A percentile compares a stretch with the other conserved stretches of the same genome.
These are phyloP conservation scores for Pachyrhynchus sulphureomaculatus DNA, from an alignment of 1,140 invertebrate species.

Conservation along the genomic window DNA sequence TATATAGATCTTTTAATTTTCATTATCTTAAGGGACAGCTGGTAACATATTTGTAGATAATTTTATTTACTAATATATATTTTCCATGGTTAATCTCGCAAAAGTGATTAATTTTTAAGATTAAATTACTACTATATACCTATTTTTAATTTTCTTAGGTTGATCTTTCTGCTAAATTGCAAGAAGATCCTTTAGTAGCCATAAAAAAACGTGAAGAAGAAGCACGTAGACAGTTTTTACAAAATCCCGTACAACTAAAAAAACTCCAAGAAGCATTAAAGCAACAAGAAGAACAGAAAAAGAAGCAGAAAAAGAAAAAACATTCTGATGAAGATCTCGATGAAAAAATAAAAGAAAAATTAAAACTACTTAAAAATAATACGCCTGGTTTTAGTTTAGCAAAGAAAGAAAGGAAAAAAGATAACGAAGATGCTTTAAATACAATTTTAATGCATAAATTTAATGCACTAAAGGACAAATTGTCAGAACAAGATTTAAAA, in stretches of 20 bases:
- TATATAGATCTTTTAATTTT: no score
- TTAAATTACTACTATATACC: no score
- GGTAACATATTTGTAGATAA: no score
- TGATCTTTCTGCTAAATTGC: conserved; percentile 77
- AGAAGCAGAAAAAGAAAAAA: conserved; percentile 55
- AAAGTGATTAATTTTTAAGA: no score
- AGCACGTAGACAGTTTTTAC: conserved; percentile 72
- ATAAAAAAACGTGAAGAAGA: conserved; percentile 87
- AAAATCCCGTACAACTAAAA: conserved; percentile 89
- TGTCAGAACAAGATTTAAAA: conserved; percentile 56
- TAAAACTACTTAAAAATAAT: conserved; percentile 49
- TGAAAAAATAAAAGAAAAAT: conserved; percentile 54
- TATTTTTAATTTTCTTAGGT: conserved; percentile 56
- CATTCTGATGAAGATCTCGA: conserved; percentile 53
- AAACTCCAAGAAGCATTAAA: conserved; percentile 76
- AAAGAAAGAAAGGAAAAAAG: conserved; percentile 47
- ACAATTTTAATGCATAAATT: conserved; percentile 58
- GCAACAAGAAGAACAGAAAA: conserved; percentile 57
- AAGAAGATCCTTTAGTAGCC: conserved; percentile 86
- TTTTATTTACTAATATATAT: no score
- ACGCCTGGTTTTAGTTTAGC: conserved; percentile 27
- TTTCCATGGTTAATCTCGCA: no score
- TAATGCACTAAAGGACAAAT: conserved; percentile 53
- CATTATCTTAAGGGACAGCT: no score
- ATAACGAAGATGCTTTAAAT: conserved; percentile 56